These are phyloP conservation scores for Drosophila orosa DNA, from an alignment of 1,140 invertebrate species.

Conservation along the genomic window DNA sequence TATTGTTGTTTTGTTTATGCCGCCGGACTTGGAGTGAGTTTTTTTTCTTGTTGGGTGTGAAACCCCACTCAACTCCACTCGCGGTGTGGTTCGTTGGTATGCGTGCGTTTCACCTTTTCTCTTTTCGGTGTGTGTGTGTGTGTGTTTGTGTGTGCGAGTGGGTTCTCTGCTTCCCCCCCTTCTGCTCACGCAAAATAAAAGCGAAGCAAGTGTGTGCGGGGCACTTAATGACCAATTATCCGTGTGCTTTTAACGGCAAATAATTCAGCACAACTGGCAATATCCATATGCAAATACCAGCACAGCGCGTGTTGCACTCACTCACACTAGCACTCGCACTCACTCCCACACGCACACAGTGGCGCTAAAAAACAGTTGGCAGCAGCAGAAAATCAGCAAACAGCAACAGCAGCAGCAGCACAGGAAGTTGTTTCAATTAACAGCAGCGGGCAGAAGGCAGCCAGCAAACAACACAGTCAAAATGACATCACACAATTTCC, in stretches of 20 bases:
- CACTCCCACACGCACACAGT: slow-evolving; percentile 36
- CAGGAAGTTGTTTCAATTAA: slow-evolving; percentile 78
- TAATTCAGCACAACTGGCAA: slow-evolving; percentile 39
- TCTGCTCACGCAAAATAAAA: slow-evolving; percentile 24
- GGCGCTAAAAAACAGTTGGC: slow-evolving; percentile 57
- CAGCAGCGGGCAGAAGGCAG: slow-evolving; percentile 41
- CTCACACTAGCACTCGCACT: slow-evolving; percentile 33
- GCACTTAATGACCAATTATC: slow-evolving; percentile 47
- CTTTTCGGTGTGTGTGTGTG: slow-evolving; percentile 61
- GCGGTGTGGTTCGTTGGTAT: slow-evolving; percentile 48
- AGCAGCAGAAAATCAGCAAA: slow-evolving; percentile 40
- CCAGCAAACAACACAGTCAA: slow-evolving; percentile 55
- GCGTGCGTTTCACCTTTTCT: slow-evolving; percentile 77
- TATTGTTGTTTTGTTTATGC: slow-evolving; percentile 58
- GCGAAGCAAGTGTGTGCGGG: slow-evolving; percentile 30
- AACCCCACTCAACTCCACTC: slow-evolving; percentile 40
- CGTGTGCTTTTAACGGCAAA: slow-evolving; percentile 38
- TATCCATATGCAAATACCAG: slow-evolving; percentile 34
- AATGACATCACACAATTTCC: slow-evolving; percentile 82
- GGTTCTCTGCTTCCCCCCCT: slow-evolving; percentile 25
- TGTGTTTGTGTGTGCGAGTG: slow-evolving; percentile 43
- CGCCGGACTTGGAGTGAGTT: slow-evolving; percentile 52
- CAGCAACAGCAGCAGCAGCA: too few relatives aligned
- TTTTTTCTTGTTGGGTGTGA: slow-evolving; percentile 27
- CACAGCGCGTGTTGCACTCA: slow-evolving; percentile 38